phyloP scores from a whole-genome alignment of 1,140 invertebrate genomes.

The Colletes latitarsis region DNA sequence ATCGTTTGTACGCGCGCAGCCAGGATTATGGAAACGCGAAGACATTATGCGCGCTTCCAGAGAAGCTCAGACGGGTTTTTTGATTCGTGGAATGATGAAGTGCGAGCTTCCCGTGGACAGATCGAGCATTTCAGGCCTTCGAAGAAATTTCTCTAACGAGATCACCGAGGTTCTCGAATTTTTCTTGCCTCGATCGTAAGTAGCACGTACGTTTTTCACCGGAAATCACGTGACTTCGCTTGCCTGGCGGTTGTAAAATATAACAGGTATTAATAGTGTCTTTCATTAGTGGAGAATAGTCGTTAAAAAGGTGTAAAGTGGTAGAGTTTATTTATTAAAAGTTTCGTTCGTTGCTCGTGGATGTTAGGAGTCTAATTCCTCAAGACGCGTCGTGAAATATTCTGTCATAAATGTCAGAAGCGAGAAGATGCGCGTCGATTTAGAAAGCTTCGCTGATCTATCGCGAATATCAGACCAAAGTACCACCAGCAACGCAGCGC shows the following conservation, averaged over 20 bases:
- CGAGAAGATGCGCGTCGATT: not conserved
- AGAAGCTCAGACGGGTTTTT: slow-evolving; percentile 7
- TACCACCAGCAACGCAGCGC: not conserved
- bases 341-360: too few relatives aligned
- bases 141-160: not conserved
- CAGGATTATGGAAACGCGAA: not conserved
- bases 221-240: too few relatives aligned
- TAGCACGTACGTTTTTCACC: too few relatives aligned
- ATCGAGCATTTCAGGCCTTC: too few relatives aligned
- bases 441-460: not conserved
- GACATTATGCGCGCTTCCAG: not conserved
- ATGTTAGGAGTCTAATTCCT: not conserved
- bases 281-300: too few relatives aligned
- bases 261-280: too few relatives aligned
- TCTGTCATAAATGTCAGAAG: not conserved
- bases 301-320: too few relatives aligned
- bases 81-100: not conserved
- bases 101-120: not conserved
- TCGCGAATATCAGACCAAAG: slow-evolving; percentile 21
- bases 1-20: slow-evolving; percentile 3
- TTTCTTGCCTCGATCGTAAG: not conserved
- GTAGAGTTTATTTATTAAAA: too few relatives aligned
- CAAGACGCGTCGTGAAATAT: not conserved
- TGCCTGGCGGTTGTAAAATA: too few relatives aligned
- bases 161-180: not conserved